Evolutionary conservation across 2,888 invertebrate genomes (phyloP), one percentile per base, ranked within the genome.

Genomic region (Cryptocephalus primarius): DNA sequence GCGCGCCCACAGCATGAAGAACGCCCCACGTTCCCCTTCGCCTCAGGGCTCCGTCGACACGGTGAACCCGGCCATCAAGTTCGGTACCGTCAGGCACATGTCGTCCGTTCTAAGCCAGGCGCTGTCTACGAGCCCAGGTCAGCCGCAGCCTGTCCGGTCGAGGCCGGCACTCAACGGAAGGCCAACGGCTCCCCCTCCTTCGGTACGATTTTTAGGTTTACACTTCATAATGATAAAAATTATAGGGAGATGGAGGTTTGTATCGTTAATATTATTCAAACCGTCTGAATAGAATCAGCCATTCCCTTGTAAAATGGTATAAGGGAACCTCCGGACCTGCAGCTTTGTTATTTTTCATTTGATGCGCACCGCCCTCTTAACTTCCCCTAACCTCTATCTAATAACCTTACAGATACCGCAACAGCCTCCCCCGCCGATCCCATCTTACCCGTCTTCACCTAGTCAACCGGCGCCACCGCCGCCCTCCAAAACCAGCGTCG

Each of bases 1-100:
- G 9, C 73, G 89, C 51, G 85, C 89, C 55, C 89, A 88, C 66
- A 89, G 89, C 67, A 86, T 90, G 87, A 77, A 86, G 67, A 36
- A 36, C 12, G 77, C 83, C 57, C 87, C 88, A 31, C 80, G 87
- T 70, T 86, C 79, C 1, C 77, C 79, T 1, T 75, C 78, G 1
- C 76, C 77, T 1, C 69, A 75, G 39, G 72, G 74, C 36, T 71
- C 74, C 10, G 55, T 54, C 11, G 50, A 54, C 38, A 55, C 57
- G 43, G 50, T 54, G 12, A 52, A 54, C 14, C 56, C 57, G 43
- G 49, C 55, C 12, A 51, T 53, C 14, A 68, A 72, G 48, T 71
- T 69, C 56, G 67, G 67, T 32, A 71, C 70, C 9, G 67, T 71
- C 10, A 61, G 68, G 32, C 66, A 69, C 48, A 53, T 69, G 51